A percentile compares a stretch with the other conserved stretches of the same genome.
These are phyloP conservation scores for Drosophila falleni DNA, from an alignment of 2,888 invertebrate genomes.

Conservation along the genomic window DNA sequence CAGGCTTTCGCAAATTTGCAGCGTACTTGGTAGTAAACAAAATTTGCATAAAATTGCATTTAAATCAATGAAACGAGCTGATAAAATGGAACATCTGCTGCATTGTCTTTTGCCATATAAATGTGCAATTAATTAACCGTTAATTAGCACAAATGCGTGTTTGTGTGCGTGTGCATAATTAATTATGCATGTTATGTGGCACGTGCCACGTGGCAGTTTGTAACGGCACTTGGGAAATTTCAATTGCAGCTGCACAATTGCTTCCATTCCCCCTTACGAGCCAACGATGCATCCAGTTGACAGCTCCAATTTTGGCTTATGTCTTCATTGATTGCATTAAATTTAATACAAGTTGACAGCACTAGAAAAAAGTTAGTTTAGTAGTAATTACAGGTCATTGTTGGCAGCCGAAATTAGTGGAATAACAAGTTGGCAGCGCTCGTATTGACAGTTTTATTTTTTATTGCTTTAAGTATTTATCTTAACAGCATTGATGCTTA, in stretches of 20 bases:
- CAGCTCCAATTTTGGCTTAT: conserved; percentile 9
- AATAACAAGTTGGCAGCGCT: conserved; percentile 5
- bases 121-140: conserved; percentile 72
- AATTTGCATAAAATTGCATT: conserved; percentile 70
- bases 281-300: conserved; percentile 4
- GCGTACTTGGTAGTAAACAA: conserved; percentile 2
- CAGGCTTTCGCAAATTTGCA: background rate
- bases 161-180: conserved; percentile 52
- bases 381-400: background rate
- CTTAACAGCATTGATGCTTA: background rate
- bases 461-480: background rate
- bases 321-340: conserved; percentile 9
- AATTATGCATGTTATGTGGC: conserved; percentile 62
- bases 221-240: conserved; percentile 39
- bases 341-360: background rate
- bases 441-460: no score
- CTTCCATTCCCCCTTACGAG: background rate
- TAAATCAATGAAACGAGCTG: conserved; percentile 62
- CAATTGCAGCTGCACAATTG: conserved; percentile 32
- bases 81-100: conserved; percentile 60
- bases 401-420: background rate
- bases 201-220: conserved; percentile 27
- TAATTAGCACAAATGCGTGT: conserved; percentile 63
- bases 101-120: conserved; percentile 50
- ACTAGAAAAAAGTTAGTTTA: background rate